These are phyloP conservation scores for Apodemia mormo DNA, from an alignment of 2,888 invertebrate species.

Conservation along the genomic window DNA sequence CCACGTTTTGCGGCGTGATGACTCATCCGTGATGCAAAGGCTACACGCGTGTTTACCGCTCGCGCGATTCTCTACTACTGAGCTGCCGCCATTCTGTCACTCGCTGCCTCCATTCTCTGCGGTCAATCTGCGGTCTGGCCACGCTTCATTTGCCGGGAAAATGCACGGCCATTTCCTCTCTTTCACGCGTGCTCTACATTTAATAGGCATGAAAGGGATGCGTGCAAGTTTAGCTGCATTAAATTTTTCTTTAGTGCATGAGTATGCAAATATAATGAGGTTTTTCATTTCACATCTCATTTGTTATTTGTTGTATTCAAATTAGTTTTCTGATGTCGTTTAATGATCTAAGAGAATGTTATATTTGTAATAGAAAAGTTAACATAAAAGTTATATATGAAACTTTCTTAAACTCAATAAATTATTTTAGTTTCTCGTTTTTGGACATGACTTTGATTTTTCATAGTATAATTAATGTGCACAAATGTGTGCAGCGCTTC, in stretches of 20 bases:
- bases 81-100: conserved; percentile 80
- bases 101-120: conserved; percentile 81
- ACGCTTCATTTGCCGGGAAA: conserved; percentile 83
- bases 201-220: conserved; percentile 55
- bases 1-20: conserved; percentile 33
- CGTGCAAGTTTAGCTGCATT: conserved; percentile 69
- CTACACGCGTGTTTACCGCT: conserved; percentile 62
- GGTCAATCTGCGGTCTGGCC: conserved; percentile 82
- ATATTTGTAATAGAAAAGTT: background rate
- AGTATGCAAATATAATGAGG: conserved; percentile 75
- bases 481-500: too few species aligned
- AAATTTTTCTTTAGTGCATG: conserved; percentile 78
- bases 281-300: conserved; percentile 70
- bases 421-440: too few species aligned
- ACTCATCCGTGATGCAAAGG: conserved; percentile 45
- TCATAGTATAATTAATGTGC: too few species aligned
- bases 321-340: background rate
- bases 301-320: background rate
- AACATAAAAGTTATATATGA: too few species aligned
- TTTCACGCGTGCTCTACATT: conserved; percentile 45
- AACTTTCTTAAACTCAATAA: too few species aligned
- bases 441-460: too few species aligned
- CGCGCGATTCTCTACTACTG: conserved; percentile 75
- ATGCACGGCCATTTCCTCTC: conserved; percentile 63
- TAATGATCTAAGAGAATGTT: background rate